A percentile compares a stretch with the other conserved stretches of the same genome.
phyloP scores from a whole-genome alignment of 2,888 invertebrate genomes.

The Philopedon plagiatum region DNA sequence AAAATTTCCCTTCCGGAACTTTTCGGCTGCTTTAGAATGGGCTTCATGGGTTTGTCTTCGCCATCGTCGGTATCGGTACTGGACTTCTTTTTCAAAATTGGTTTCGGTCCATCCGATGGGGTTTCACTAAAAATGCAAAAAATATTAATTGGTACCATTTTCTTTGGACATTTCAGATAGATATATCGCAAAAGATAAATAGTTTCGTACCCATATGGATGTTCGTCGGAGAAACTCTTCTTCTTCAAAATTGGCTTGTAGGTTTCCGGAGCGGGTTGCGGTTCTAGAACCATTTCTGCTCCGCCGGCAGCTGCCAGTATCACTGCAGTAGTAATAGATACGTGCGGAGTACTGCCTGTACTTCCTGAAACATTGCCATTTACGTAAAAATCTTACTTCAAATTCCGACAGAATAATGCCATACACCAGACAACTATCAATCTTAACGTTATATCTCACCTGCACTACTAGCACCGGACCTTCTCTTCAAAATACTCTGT shows the following conservation, averaged over 20 bases:
- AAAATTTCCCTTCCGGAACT: constrained; percentile 66
- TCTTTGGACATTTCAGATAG: background rate
- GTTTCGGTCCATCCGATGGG: constrained; percentile 73
- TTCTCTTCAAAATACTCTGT: constrained; percentile 86
- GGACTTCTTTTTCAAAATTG: constrained; percentile 90
- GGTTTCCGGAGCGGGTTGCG: constrained; percentile 50
- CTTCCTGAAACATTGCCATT: constrained; percentile 62
- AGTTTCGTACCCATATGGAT: constrained; percentile 65
- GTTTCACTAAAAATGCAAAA: constrained; percentile 26
- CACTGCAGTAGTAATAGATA: constrained; percentile 79
- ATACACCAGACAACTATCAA: no score
- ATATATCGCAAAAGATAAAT: background rate
- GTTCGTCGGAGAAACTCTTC: constrained; percentile 82
- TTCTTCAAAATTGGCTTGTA: constrained; percentile 88
- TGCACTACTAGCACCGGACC: constrained; percentile 76
- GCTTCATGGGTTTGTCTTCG: constrained; percentile 77
- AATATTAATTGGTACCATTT: background rate
- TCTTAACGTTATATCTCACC: constrained; percentile 30
- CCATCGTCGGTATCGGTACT: constrained; percentile 68
- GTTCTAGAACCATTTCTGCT: constrained; percentile 65
- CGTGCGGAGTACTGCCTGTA: constrained; percentile 77
- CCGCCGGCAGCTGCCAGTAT: constrained; percentile 74
- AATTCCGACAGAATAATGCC: constrained; percentile 72
- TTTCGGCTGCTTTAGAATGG: constrained; percentile 83
- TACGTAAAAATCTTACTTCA: no score